phyloP scores from a whole-genome alignment of 2,888 invertebrate species.

The Campaea margaritaria region DNA sequence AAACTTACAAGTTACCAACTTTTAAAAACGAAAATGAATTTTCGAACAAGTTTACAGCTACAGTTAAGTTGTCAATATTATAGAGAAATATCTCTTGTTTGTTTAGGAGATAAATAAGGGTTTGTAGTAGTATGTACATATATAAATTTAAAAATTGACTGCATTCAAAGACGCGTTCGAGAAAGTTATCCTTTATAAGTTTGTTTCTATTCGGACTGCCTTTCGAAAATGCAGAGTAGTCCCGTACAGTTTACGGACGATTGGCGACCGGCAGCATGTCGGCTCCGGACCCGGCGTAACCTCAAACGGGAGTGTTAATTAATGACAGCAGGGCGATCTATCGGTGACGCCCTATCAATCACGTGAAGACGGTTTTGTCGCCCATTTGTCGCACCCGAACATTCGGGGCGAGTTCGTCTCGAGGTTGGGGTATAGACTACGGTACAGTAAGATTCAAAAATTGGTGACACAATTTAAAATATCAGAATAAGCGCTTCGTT shows the following conservation, averaged over 20 bases:
- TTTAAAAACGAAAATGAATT: too few relatives aligned
- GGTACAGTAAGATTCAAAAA: too few relatives aligned
- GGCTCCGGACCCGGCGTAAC: slow-evolving; percentile 44
- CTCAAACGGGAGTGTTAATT: slow-evolving; percentile 68
- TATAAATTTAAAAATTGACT: too few relatives aligned
- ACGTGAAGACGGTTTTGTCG: slow-evolving; percentile 60
- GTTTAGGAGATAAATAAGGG: too few relatives aligned
- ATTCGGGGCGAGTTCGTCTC: slow-evolving; percentile 17
- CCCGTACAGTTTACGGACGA: slow-evolving; percentile 58
- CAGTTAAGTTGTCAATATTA: too few relatives aligned
- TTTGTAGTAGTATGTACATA: too few relatives aligned
- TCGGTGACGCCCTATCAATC: slow-evolving; percentile 78
- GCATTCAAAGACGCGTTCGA: too few relatives aligned
- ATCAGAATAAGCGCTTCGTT: too few relatives aligned
- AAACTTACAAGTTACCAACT: too few relatives aligned
- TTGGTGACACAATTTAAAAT: too few relatives aligned
- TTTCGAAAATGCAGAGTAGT: slow-evolving; percentile 49
- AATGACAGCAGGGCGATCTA: slow-evolving; percentile 74
- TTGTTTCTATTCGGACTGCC: not conserved
- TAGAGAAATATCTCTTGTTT: too few relatives aligned
- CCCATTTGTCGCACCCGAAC: slow-evolving; percentile 63
- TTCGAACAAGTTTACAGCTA: too few relatives aligned
- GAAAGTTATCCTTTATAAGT: not conserved
- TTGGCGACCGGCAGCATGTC: slow-evolving; percentile 60
- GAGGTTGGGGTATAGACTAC: slow-evolving; percentile 2